Evolutionary conservation across 2,888 invertebrate species (phyloP), one percentile per base, ranked within the genome.

Genomic region (Auanema sp.): DNA sequence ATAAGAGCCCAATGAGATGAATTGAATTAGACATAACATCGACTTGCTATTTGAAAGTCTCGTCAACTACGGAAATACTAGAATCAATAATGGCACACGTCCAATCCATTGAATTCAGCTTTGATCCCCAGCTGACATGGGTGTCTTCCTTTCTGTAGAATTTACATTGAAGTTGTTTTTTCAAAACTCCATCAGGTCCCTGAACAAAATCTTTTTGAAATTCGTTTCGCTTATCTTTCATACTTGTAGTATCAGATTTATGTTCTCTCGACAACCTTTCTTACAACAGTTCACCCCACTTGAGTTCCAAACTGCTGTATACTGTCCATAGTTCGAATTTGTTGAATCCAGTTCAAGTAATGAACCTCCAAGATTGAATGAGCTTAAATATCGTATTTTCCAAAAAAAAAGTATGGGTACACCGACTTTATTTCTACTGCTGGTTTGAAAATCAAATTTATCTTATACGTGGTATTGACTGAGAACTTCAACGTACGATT

Each of bases 71-170:
- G n/a, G 70, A 58, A n/a, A 76, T 68, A 40, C 58, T 73, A 23
- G 65, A 60, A 41, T 60, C 65, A 53, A 76, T 75, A 41, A 72
- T 58, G 23, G 66, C 64, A 58, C 80, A 80, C 25, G 65, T 70
- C 75, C 77, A 80, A 58, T 72, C 68, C 43, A 79, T 60, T 1
- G 43, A 49, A 18, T 76, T 77, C 70, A 78, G 58, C 56, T 78
- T 78, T 59, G 77, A 77, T 4, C 79, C 79, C 76, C 76, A 78
- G 16, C 66, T 70, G 10, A 77, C 76, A 62, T 79, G 78, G 1
- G 69, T 71, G 59, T 74, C 64, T 33, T 74, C 62, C n/a, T 62
- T 62, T 16, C 49, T 55, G 43, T 62, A 62, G 42, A 62, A 62
- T 40, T 62, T 62, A 44, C 62, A 56, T 41, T 62, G 62, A 16